phyloP scores from a whole-genome alignment of 2,888 invertebrate species.

The Netelia virgata region DNA sequence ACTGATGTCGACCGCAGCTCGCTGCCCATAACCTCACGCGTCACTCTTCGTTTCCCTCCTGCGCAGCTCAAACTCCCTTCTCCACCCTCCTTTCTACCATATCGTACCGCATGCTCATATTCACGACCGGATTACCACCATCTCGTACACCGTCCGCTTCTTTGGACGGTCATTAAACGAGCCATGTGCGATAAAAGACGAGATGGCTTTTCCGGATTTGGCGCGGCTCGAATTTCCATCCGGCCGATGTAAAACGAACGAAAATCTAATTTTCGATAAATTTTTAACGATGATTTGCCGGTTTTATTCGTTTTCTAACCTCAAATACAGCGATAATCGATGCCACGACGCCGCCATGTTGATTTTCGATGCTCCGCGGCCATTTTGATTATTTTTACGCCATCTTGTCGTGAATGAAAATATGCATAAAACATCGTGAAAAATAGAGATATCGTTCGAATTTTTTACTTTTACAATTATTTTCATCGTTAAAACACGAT shows the following conservation, averaged over 20 bases:
- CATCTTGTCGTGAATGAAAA: too few relatives aligned
- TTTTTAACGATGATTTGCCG: too few relatives aligned
- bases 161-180: not conserved
- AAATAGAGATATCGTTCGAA: too few relatives aligned
- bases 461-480: too few relatives aligned
- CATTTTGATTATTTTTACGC: too few relatives aligned
- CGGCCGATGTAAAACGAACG: not conserved
- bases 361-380: too few relatives aligned
- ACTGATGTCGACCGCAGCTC: not conserved
- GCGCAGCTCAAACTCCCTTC: not conserved
- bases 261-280: too few relatives aligned
- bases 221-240: not conserved
- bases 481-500: not conserved
- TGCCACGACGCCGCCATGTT: too few relatives aligned
- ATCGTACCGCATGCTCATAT: not conserved
- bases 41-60: too few relatives aligned
- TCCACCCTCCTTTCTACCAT: conserved; percentile 12
- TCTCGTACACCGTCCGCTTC: conserved; percentile 1
- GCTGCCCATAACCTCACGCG: not conserved
- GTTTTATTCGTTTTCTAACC: too few relatives aligned
- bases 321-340: too few relatives aligned
- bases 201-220: conserved; percentile 21
- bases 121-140: not conserved
- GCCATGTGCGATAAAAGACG: not conserved
- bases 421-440: too few relatives aligned